Conservation (phyloP, 2,113 vertebrate species). For the Calidris pugnax region DNA sequence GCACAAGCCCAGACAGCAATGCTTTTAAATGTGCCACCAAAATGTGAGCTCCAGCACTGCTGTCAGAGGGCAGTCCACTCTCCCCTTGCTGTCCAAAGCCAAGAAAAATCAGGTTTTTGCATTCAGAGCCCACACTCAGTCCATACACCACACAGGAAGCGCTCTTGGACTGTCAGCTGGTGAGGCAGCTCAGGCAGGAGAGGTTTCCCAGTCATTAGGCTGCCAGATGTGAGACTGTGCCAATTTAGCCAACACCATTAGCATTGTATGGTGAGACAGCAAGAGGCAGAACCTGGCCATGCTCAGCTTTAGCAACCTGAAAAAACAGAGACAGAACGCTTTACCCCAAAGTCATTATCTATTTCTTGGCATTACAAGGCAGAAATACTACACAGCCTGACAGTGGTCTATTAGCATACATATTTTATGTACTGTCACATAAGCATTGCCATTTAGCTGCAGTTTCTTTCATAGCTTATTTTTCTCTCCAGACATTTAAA, state of each 20-base stretch:
- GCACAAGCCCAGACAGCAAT: neutral
- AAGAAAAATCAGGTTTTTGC: neutral
- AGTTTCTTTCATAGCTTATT: neutral
- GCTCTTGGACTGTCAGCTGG: rapidly evolving
- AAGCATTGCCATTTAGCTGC: neutral
- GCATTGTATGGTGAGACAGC: neutral
- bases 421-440: neutral
- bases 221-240: neutral
- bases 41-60: neutral
- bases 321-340: neutral
- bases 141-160: neutral
- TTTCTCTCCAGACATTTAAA: neutral
- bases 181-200: neutral
- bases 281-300: neutral
- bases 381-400: neutral
- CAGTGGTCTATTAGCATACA: neutral
- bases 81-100: neutral
- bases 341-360: neutral
- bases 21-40: neutral
- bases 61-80: neutral
- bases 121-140: rapidly evolving
- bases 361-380: neutral
- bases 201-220: neutral
- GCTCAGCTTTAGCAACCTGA: neutral
- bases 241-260: neutral